Evolutionary conservation across 1,140 invertebrate species (phyloP).

Genomic region (Drosophila parvula): DNA sequence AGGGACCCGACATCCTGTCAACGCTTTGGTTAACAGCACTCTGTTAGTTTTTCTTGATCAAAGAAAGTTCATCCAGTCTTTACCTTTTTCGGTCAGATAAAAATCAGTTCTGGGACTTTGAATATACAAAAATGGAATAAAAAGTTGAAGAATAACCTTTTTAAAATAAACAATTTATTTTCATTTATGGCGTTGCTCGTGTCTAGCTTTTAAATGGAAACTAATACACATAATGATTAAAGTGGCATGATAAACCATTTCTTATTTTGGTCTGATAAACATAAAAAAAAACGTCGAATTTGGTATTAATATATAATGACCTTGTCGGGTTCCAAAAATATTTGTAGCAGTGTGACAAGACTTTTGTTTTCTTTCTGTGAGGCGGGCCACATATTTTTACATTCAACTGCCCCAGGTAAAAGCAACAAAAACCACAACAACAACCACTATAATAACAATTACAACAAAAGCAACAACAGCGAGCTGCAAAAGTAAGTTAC

Average conservation of each 20-base stretch:
- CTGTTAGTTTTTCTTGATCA: background rate
- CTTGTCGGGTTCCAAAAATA: background rate
- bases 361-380: constrained; percentile 68
- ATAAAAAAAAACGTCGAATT: background rate
- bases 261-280: background rate
- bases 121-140: too few species aligned
- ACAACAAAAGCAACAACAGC: constrained; percentile 16
- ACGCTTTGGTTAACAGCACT: background rate
- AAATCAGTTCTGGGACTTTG: too few species aligned
- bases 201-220: too few species aligned
- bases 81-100: too few species aligned
- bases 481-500: constrained; percentile 67
- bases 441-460: constrained; percentile 8
- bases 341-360: constrained; percentile 39
- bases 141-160: too few species aligned
- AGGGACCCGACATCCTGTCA: background rate
- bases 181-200: too few species aligned
- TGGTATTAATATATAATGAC: background rate
- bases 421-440: constrained; percentile 9
- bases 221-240: background rate
- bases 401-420: constrained; percentile 53
- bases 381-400: constrained; percentile 50
- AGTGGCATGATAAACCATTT: background rate
- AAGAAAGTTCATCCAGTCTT: too few species aligned
- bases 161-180: too few species aligned